These are phyloP conservation scores for Leuciscus waleckii DNA, from an alignment of 2,797 vertebrate species.

Conservation along the genomic window DNA sequence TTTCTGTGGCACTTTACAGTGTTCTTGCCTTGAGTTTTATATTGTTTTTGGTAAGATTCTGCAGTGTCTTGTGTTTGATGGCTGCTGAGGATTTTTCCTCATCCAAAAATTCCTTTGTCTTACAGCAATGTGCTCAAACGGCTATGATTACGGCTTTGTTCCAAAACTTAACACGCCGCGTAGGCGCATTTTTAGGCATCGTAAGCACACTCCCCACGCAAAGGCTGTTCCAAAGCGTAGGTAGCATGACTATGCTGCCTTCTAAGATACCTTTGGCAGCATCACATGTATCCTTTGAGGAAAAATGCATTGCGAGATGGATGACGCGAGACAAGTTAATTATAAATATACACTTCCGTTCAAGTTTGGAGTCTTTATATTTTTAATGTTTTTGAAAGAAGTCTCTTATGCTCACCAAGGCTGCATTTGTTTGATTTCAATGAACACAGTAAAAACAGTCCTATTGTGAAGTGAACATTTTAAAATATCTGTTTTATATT, in stretches of 20 bases:
- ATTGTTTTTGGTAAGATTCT: constrained; percentile 61
- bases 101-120: constrained; percentile 54
- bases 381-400: neutral
- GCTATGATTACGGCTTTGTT: constrained; percentile 37
- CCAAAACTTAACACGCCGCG: neutral
- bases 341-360: neutral
- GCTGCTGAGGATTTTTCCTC: constrained; percentile 56
- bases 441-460: neutral
- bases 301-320: neutral
- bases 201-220: neutral
- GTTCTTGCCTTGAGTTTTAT: constrained; percentile 52
- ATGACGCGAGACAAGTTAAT: neutral
- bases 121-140: constrained; percentile 41
- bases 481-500: neutral
- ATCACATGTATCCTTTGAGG: neutral
- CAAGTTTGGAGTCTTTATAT: neutral
- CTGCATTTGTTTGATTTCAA: neutral
- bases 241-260: neutral
- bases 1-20: constrained; percentile 49
- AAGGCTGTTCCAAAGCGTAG: neutral
- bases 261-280: constrained; percentile 2
- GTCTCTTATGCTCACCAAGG: neutral
- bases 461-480: neutral
- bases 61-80: constrained; percentile 41
- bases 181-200: constrained; percentile 27